phyloP scores from a whole-genome alignment of 2,888 invertebrate genomes.

The Dilophus febrilis region DNA sequence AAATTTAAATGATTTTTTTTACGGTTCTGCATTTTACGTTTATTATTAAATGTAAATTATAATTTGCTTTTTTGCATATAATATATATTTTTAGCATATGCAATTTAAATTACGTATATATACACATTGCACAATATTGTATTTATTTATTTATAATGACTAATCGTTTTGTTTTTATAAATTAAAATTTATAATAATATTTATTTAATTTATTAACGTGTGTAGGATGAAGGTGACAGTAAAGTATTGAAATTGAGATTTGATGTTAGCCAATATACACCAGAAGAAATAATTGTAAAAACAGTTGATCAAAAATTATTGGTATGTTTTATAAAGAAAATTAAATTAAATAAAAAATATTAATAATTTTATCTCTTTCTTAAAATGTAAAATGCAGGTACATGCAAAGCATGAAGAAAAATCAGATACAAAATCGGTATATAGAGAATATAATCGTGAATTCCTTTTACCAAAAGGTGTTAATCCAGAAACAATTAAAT shows the following conservation, averaged over 20 bases:
- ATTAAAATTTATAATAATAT: too few species aligned
- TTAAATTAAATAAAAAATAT: not conserved
- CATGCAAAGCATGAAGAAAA: slow-evolving; percentile 98
- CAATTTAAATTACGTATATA: too few species aligned
- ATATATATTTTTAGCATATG: too few species aligned
- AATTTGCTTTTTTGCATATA: too few species aligned
- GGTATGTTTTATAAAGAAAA: slow-evolving; percentile 37
- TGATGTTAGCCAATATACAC: slow-evolving; percentile 92
- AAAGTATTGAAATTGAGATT: slow-evolving; percentile 89
- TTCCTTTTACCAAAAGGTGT: slow-evolving; percentile 94
- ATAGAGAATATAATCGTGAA: slow-evolving; percentile 95
- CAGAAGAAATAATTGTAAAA: slow-evolving; percentile 96
- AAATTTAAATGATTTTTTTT: too few species aligned
- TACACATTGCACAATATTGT: too few species aligned
- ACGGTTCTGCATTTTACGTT: too few species aligned
- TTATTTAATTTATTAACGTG: too few species aligned
- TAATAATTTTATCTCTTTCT: slow-evolving; percentile 8
- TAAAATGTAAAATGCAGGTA: slow-evolving; percentile 43
- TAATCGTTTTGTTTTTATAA: too few species aligned
- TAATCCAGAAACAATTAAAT: slow-evolving; percentile 89
- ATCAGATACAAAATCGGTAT: slow-evolving; percentile 88
- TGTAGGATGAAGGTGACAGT: slow-evolving; percentile 80
- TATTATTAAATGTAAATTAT: too few species aligned
- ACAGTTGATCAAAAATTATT: slow-evolving; percentile 94
- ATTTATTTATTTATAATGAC: too few species aligned